Base-by-base conservation (phyloP, 2,113 vertebrate species). In the Nansenia antarctica region DNA sequence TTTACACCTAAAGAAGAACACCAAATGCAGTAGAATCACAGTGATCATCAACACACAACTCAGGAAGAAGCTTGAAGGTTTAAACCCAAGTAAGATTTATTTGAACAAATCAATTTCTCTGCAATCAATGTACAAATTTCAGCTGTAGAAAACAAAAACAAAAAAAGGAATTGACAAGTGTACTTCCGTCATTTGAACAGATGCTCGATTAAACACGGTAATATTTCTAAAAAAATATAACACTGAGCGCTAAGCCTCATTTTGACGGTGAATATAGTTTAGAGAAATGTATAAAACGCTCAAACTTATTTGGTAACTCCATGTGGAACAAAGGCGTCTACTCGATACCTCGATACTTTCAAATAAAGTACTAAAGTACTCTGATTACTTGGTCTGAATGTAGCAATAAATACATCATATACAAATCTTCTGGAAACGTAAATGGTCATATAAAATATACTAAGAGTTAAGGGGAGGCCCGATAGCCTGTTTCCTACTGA, bases 21-120 rank as follows among this genome's bases (percentile, higher is more conserved):
- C n/a, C n/a, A n/a, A n/a, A n/a, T n/a, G n/a, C n/a, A n/a, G n/a
- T n/a, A n/a, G n/a, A n/a, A n/a, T n/a, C n/a, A n/a, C n/a, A n/a
- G n/a, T n/a, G n/a, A n/a, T n/a, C n/a, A n/a, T n/a, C n/a, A n/a
- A n/a, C n/a, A n/a, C n/a, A n/a, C n/a, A n/a, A n/a, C n/a, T n/a
- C n/a, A n/a, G n/a, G n/a, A n/a, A n/a, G n/a, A 55, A 26, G 11
- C 47, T 29, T 62, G 9, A n/a, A n/a, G n/a, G 60, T 14, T 71
- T 68, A 68, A 73, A 69, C 15, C n/a, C 27, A 20, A 3, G 12
- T 32, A 69, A 52, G n/a, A 60, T 86, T 84, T 87, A 83, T 88
- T 86, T 59, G 42, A 83, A 70, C 67, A 86, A 81, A 77, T 73
- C 58, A 34, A n/a, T 27, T 22, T 0, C 49, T 63, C 31, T 66